Conservation (phyloP, 2,113 vertebrate genomes). For the Forbesichthys agassizii region DNA sequence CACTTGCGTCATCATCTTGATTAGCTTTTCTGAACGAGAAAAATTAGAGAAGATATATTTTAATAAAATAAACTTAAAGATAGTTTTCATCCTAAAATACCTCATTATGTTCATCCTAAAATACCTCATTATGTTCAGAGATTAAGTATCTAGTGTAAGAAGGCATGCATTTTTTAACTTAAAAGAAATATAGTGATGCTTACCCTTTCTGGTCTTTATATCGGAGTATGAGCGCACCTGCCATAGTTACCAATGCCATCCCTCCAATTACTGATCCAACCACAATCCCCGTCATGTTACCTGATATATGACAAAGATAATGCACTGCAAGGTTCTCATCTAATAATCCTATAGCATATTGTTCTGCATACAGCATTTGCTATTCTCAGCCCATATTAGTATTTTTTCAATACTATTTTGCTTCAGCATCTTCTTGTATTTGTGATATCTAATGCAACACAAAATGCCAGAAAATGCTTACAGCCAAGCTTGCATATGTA, state of each 20-base stretch:
- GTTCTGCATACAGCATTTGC: not conserved
- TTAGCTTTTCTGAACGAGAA: slow-evolving; percentile 45
- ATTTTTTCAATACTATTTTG: too few relatives aligned
- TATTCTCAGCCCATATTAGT: not conserved
- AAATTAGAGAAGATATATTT: not conserved
- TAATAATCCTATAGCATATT: not conserved
- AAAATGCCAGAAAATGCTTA: too few relatives aligned
- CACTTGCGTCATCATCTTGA: not conserved
- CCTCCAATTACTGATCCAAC: slow-evolving; percentile 61
- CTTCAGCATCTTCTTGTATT: too few relatives aligned
- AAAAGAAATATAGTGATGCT: not conserved
- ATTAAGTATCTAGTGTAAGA: not conserved
- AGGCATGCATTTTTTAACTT: not conserved
- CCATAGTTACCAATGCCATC: slow-evolving; percentile 28
- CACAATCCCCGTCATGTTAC: slow-evolving; percentile 51
- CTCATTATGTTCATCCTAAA: not conserved
- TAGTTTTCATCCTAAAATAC: too few relatives aligned
- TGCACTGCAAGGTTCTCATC: not conserved
- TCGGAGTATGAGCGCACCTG: slow-evolving; percentile 34
- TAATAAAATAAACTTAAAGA: too few relatives aligned
- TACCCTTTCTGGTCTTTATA: slow-evolving; percentile 55
- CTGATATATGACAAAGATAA: slow-evolving; percentile 35
- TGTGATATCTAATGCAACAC: too few relatives aligned
- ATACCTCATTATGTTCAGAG: not conserved
- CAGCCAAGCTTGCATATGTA: too few relatives aligned